These are phyloP conservation scores for Trissolcus basalis DNA, from an alignment of 1,140 invertebrate species.

Conservation along the genomic window DNA sequence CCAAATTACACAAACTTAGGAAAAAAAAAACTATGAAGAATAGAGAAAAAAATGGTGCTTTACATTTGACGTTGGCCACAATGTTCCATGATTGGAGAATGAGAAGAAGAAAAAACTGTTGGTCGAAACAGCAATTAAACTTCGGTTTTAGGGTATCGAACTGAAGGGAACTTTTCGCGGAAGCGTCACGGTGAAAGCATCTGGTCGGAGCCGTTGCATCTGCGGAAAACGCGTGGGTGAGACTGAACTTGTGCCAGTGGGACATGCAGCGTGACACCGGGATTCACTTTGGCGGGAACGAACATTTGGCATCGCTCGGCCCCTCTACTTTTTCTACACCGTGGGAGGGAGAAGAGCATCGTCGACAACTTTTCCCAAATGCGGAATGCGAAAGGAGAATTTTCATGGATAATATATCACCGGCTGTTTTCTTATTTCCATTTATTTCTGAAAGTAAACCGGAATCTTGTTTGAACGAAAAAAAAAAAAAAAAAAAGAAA, in stretches of 20 bases:
- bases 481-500: background rate
- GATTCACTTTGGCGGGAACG: conserved; percentile 38
- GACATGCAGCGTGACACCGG: conserved; percentile 14
- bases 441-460: conserved; percentile 7
- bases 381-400: conserved; percentile 22
- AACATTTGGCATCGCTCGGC: conserved; percentile 16
- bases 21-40: background rate
- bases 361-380: conserved; percentile 22
- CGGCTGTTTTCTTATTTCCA: conserved; percentile 4
- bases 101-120: background rate
- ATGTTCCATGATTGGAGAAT: background rate
- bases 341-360: background rate
- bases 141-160: conserved; percentile 9
- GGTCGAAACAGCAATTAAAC: conserved; percentile 18
- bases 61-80: background rate
- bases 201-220: conserved; percentile 20
- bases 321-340: conserved; percentile 6
- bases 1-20: too few species aligned
- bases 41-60: background rate
- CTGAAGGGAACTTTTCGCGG: conserved; percentile 12
- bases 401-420: conserved; percentile 19
- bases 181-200: conserved; percentile 7
- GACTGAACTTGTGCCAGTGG: conserved; percentile 19
- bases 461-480: background rate
- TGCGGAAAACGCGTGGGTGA: conserved; percentile 42